Percentiles rank a stretch among this genome's conserved stretches.
phyloP scores from a whole-genome alignment of 1,140 invertebrate genomes.

The Nephila pilipes region DNA sequence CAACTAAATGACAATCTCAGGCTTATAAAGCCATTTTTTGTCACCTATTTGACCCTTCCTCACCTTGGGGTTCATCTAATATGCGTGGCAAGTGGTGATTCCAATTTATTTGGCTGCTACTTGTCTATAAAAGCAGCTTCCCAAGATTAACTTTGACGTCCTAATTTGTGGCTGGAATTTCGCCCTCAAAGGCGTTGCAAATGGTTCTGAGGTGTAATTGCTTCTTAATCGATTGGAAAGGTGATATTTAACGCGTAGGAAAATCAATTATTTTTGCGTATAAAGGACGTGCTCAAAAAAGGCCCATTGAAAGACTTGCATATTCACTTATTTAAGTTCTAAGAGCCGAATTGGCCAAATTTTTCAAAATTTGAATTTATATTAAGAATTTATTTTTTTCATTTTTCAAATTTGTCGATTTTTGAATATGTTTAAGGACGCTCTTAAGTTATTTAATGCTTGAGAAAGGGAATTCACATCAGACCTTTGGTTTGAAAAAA shows the following conservation, averaged over 20 bases:
- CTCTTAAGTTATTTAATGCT: too few relatives aligned
- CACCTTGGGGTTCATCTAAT: not conserved
- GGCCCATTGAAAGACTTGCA: too few relatives aligned
- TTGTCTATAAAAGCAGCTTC: not conserved
- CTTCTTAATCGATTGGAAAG: not conserved
- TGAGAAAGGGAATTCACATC: too few relatives aligned
- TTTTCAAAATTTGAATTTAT: too few relatives aligned
- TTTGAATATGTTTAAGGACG: too few relatives aligned
- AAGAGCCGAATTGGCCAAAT: too few relatives aligned
- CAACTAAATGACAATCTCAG: not conserved
- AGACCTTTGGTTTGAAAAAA: too few relatives aligned
- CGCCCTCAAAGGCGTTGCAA: not conserved
- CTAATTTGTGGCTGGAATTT: not conserved
- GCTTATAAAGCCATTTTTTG: not conserved
- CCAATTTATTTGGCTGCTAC: not conserved
- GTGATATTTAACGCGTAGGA: not conserved
- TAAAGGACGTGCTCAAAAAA: too few relatives aligned
- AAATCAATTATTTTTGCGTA: not conserved
- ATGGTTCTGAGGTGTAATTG: not conserved
- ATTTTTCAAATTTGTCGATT: too few relatives aligned
- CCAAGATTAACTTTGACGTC: not conserved
- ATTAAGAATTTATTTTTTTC: too few relatives aligned
- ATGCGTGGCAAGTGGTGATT: not conserved
- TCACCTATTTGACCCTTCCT: not conserved
- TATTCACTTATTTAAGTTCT: too few relatives aligned